Evolutionary conservation across 2,113 vertebrate genomes (phyloP).

Genomic region (Spilogale gracilis): DNA sequence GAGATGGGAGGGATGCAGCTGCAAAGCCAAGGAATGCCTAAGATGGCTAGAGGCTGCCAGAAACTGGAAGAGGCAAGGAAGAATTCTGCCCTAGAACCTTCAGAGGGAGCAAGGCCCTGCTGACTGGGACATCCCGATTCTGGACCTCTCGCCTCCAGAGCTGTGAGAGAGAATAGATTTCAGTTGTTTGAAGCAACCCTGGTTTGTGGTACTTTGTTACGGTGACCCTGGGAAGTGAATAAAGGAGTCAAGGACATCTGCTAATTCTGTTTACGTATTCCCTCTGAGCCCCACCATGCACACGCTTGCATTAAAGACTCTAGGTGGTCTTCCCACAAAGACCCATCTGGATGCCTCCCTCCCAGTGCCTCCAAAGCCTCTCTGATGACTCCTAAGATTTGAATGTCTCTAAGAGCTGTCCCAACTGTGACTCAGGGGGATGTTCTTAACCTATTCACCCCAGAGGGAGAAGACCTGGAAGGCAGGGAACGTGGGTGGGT

Average conservation of each 20-base stretch:
- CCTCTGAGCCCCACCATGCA: not conserved
- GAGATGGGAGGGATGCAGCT: not conserved
- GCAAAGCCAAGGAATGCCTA: not conserved
- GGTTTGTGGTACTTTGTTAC: rapidly evolving
- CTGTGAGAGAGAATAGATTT: not conserved
- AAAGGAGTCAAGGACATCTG: not conserved
- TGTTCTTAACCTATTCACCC: not conserved
- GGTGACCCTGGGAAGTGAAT: not conserved
- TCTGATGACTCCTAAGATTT: not conserved
- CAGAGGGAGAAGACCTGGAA: not conserved
- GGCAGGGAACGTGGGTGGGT: not conserved
- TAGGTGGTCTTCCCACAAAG: not conserved
- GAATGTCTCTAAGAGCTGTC: not conserved
- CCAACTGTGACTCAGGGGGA: not conserved
- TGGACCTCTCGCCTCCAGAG: not conserved
- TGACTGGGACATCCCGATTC: rapidly evolving
- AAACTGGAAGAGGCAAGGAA: not conserved
- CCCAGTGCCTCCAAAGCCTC: not conserved
- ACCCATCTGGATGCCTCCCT: not conserved
- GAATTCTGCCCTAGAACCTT: not conserved
- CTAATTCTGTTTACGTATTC: not conserved
- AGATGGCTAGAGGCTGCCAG: rapidly evolving
- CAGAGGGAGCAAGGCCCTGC: not conserved
- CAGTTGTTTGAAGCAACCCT: not conserved
- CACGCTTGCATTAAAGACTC: not conserved